Percentiles rank a stretch among this genome's conserved stretches.
These are phyloP conservation scores for Epinotia demarniana DNA, from an alignment of 2,888 invertebrate genomes.

Conservation along the genomic window DNA sequence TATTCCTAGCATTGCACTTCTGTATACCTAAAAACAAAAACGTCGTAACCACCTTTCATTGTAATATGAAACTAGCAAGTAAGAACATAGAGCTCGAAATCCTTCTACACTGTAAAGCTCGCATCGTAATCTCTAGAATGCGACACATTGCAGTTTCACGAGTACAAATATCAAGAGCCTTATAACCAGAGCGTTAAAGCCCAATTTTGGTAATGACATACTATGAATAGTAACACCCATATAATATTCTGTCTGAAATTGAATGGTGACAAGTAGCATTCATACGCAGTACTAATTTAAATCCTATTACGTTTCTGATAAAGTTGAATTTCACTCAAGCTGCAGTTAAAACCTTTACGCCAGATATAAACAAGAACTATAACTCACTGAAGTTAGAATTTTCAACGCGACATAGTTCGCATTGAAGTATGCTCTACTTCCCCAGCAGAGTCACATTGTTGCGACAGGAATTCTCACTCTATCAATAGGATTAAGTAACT, in stretches of 20 bases:
- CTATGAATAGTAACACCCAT: constrained; percentile 6
- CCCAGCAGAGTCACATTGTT: constrained; percentile 33
- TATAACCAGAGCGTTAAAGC: constrained; percentile 9
- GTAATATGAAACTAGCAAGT: neutral
- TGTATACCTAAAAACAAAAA: neutral
- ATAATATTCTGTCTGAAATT: neutral
- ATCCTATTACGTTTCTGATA: neutral
- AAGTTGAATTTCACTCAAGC: neutral
- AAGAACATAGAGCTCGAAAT: neutral
- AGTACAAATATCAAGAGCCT: neutral
- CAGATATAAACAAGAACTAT: constrained; percentile 5
- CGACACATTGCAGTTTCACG: neutral
- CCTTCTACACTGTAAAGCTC: neutral
- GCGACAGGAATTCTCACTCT: constrained; percentile 10
- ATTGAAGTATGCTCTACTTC: constrained; percentile 42
- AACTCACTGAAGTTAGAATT: constrained; percentile 14
- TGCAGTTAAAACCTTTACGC: constrained; percentile 1
- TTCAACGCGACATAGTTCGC: constrained; percentile 25
- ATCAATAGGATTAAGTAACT: constrained; percentile 14
- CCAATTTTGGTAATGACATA: neutral
- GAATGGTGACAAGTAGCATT: neutral
- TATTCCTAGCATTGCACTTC: constrained; percentile 21
- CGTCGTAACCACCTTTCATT: neutral
- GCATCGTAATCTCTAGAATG: constrained; percentile 1
- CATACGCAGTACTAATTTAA: neutral